Base-by-base conservation (phyloP, 2,797 vertebrate genomes). In the Epinephelus coioides region DNA sequence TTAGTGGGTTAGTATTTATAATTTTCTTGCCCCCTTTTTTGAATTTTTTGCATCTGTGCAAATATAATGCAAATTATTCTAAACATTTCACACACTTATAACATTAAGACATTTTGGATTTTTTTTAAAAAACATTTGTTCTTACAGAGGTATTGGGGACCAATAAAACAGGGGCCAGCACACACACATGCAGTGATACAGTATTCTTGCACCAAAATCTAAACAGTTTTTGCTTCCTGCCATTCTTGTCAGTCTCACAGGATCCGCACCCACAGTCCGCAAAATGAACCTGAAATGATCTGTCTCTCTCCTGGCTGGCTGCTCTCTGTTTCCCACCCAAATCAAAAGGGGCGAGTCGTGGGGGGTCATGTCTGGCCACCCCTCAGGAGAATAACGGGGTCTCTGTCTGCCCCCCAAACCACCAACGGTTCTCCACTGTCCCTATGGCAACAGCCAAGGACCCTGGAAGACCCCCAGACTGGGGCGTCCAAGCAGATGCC, bases 351-450 rank as follows among this genome's bases (percentile, higher is more conserved):
- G 81, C 19, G 88, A 92, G 91, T 92, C 86, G 79, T 89, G 86
- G 88, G 92, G 94, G 96, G 95, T 96, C 95, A 95, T 87, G 95
- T 96, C 96, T 96, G 96, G 96, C 94, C 95, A 95, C 91, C 91
- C 90, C 96, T 93, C 95, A 51, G 87, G 95, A 96, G 94, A 96
- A 94, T 93, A 94, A 95, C 92, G 85, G 87, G 92, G 89, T 93
- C 95, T 95, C 95, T 96, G 94, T 95, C 92, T 94, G 90, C 76
- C 84, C 87, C 81, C 78, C 76, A 84, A 91, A 90, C 91, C 92
- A 91, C 90, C 93, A 94, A 94, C 92, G 90, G 93, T 81, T 85
- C 93, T 89, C 83, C 63, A 76, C 86, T 81, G 83, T 96, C 95
- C 95, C 89, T 95, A 96, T 95, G 84, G 95, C 95, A 97, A 97